Percentiles rank a stretch among this genome's conserved stretches.
Conservation (phyloP, 2,888 invertebrate genomes). For the Ischnura elegans region DNA sequence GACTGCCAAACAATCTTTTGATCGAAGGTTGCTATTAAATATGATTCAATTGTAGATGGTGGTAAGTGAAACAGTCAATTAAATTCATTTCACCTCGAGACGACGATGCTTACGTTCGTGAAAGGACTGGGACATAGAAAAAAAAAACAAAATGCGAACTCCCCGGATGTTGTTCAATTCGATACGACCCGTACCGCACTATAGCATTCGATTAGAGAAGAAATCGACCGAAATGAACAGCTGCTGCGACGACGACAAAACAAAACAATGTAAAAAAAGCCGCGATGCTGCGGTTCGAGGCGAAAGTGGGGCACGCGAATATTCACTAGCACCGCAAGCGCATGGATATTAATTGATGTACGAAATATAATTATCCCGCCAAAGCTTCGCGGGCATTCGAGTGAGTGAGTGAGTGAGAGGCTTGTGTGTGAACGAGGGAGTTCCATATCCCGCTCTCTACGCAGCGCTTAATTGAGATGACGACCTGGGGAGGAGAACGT, state of each 20-base stretch:
- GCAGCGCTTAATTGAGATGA: conserved; percentile 29
- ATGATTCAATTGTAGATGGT: too few species aligned
- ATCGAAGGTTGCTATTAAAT: too few species aligned
- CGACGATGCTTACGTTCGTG: too few species aligned
- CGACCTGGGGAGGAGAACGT: background rate
- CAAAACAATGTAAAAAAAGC: too few species aligned
- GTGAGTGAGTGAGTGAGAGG: background rate
- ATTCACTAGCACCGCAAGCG: background rate
- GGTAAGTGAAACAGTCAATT: too few species aligned
- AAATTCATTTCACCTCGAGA: too few species aligned
- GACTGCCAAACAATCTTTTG: too few species aligned
- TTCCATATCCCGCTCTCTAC: too few species aligned
- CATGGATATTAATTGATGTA: background rate
- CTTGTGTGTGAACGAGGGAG: background rate
- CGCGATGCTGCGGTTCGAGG: background rate
- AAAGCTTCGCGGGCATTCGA: background rate
- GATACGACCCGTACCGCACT: background rate
- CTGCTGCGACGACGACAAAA: background rate
- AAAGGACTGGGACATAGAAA: too few species aligned
- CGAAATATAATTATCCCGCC: background rate
- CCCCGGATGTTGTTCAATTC: background rate
- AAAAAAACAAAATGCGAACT: background rate
- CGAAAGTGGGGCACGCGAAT: conserved; percentile 15
- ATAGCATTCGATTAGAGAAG: background rate
- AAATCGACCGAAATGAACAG: conserved; percentile 25